Base-by-base conservation (phyloP, 2,888 invertebrate species). In the Cantharis rustica region DNA sequence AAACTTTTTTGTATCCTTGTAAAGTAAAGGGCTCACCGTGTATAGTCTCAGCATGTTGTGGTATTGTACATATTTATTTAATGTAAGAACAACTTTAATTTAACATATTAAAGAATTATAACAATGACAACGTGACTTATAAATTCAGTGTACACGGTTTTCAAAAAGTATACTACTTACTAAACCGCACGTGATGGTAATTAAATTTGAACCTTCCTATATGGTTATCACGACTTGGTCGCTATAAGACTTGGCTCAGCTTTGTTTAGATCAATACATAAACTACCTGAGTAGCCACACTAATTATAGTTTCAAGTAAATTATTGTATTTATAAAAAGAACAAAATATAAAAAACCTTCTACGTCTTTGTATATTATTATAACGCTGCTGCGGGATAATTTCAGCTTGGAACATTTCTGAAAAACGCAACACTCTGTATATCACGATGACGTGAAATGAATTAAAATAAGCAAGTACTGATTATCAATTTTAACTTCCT, bases 161-260 rank as follows among this genome's bases (percentile, higher is more conserved):
- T 69, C 76, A 74, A 76, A 78, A 73, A 78, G 76, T 72, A 47
- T 72, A 79, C 84, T 83, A 83, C 84, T 86, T 84, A 81, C 84
- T 82, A 85, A 86, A 84, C 85, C 85, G 86, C 86, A 87, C 86
- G 87, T 87, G 86, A 87, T 83, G 82, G 86, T 87, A 87, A 87
- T 87, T 87, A 87, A 87, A 86, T 86, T 85, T 83, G 83, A 86
- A 83, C 83, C 84, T 84, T 85, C 85, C 86, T 86, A 85, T 86
- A 85, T 85, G 86, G 86, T 85, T 86, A 86, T 86, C 87, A 87
- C 87, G 87, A 87, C 85, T 85, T 82, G 73, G 83, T 83, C 83
- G 82, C 84, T 84, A 83, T 85, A 84, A 86, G 86, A 86, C 86
- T 87, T 86, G 86, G 87, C 84, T 84, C 84, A 82, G 84, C 86